Evolutionary conservation across 1,140 invertebrate genomes (phyloP), one percentile per base, ranked within the genome.

Genomic region (Bathynomus jamesi): DNA sequence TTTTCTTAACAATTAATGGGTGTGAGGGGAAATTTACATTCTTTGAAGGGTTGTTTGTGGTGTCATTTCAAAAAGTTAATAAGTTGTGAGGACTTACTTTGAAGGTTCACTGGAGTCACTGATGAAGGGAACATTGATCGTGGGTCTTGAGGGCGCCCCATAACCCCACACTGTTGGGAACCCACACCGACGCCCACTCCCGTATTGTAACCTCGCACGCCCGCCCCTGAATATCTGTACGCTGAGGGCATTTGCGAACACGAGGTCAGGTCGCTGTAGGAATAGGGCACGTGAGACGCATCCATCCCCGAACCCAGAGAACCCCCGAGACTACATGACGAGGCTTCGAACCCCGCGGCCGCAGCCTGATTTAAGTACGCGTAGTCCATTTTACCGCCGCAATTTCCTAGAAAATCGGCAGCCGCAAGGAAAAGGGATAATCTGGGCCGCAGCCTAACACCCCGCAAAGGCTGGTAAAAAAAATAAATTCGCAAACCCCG

Each of bases 181-280:
- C 75, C 72, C 31, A 77, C 75, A 32, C 75, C 75, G 31, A 76
- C 75, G 21, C 71, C 71, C 21, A 73, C 71, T 21, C 61, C 61
- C 0, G 75, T 65, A 46, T 74, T 74, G 67, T 77, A 77, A 63
- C 75, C 75, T 63, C 75, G 62, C 24, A 77, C 69, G 28, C 69
- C 70, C 10, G 75, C 69, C 60, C 75, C 73, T 60, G 75, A 73
- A 72, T 77, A 77, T 46, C 75, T 68, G 67, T 78, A 78, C 28
- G 74, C 77, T 78, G 90, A 88, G 67, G 89, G 90, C 89, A 94
- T 92, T 84, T 93, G 91, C 61, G 90, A 90, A 82, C 91, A 94
- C 11, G 90, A 91, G 28, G 90, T 89, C 73, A 92, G 84, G 81
- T 94, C 91, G 28, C 90, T 89, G 82, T 93, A 93, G 7, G 90